Base-by-base conservation (phyloP, 2,888 invertebrate genomes). In the Autographa pulchrina region DNA sequence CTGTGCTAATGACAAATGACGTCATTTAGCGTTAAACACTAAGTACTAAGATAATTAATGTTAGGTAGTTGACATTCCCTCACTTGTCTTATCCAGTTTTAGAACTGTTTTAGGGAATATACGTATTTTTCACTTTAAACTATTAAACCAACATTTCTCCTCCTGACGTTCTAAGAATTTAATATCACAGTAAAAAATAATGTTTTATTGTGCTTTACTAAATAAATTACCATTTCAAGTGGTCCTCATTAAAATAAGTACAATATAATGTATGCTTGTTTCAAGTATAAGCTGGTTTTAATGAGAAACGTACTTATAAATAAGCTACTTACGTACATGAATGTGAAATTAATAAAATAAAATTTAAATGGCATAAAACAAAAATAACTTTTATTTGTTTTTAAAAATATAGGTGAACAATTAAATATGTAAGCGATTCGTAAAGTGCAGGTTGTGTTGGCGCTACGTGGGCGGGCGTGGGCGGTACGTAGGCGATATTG, bases 1-100 rank as follows among this genome's bases (percentile, higher is more conserved):
- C 59, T 52, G 70, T 56, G 54, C 61, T 69, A 66, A 82, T 72
- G 56, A 58, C 38, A 62, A 1, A 41, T 78, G 81, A 81, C 65
- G 65, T 77, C n/a, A 67, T 81, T 68, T 59, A 38, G 59, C 6
- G 38, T 16, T 48, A 16, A n/a, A n/a, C n/a, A 16, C 6, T 48
- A n/a, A 48, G 48, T 7, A 48, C 48, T 48, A 5, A 5, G 25
- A 25, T 25, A 25, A 3, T 25, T 25, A 25, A 25, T 25, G 25
- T 25, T 25, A 25, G 25, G 25, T 25, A 25, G 25, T 25, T 25
- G 25, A 25, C 1, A 25, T 25, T 3, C 25, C 25, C 25, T 2
- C 25, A n/a, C 25, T 25, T 25, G 25, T 3, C 1, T 25, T 25
- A 25, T 25, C 25, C 25, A 25, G 25, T 2, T 25, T 25, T 25